These are phyloP conservation scores for Tinamus major DNA, from an alignment of 2,797 vertebrate genomes.

Conservation along the genomic window DNA sequence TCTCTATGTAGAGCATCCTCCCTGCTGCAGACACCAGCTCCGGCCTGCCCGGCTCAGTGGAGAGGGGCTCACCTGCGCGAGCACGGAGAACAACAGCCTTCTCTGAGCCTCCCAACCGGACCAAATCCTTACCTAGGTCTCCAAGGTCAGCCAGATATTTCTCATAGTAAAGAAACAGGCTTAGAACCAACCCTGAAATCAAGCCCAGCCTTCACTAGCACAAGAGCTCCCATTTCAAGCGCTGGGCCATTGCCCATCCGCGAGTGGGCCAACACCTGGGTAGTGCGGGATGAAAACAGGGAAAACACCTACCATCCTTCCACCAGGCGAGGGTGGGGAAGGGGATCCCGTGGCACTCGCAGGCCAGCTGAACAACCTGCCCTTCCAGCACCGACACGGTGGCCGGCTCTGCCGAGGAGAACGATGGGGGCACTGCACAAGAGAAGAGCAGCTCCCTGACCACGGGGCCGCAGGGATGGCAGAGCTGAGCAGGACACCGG, in stretches of 20 bases:
- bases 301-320: slow-evolving; percentile 83
- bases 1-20: slow-evolving; percentile 63
- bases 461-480: neutral
- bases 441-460: neutral
- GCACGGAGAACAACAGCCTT: neutral
- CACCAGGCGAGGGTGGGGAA: slow-evolving; percentile 88
- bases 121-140: neutral
- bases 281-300: neutral
- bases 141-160: neutral
- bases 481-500: neutral
- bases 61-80: slow-evolving; percentile 65
- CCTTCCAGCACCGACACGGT: slow-evolving; percentile 81
- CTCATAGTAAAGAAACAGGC: neutral
- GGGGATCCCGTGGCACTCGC: slow-evolving; percentile 87
- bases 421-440: slow-evolving; percentile 84
- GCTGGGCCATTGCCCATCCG: neutral
- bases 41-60: neutral
- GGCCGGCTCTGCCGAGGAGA: slow-evolving; percentile 77
- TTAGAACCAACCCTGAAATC: neutral
- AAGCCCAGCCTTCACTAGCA: neutral
- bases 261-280: accelerated
- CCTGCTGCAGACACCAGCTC: slow-evolving; percentile 61
- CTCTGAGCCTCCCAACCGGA: neutral
- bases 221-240: neutral
- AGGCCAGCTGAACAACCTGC: slow-evolving; percentile 83